Evolutionary conservation across 2,113 vertebrate genomes (phyloP).

Genomic region (Gyps fulvus): DNA sequence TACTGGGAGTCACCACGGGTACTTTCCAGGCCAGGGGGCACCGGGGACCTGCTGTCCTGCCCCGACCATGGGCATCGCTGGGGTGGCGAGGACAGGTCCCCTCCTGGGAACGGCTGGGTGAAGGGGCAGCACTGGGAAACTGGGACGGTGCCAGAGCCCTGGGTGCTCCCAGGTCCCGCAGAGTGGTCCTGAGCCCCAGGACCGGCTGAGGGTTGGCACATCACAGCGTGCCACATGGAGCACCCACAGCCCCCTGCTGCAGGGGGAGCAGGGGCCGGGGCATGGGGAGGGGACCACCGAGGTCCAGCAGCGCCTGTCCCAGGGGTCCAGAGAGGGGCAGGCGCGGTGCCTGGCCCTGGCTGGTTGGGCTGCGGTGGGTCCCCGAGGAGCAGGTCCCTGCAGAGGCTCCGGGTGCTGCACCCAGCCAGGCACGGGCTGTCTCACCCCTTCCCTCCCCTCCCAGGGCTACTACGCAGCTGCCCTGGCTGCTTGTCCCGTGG

Average conservation of each 20-base stretch:
- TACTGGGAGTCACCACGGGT: no score
- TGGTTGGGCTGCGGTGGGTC: accelerated
- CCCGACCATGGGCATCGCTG: no score
- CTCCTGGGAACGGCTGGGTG: no score
- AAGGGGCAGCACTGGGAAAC: no score
- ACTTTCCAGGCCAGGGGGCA: no score
- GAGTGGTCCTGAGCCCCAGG: no score
- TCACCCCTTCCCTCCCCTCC: background rate
- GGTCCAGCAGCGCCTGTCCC: accelerated
- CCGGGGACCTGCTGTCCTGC: no score
- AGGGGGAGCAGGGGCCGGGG: accelerated
- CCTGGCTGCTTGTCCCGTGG: accelerated
- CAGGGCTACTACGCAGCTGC: accelerated
- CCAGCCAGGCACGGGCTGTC: accelerated
- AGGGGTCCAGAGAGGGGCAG: accelerated
- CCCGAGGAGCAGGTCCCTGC: accelerated
- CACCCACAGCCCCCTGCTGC: accelerated
- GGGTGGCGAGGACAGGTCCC: no score
- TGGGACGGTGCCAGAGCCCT: no score
- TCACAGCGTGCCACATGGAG: accelerated
- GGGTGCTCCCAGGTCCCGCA: no score
- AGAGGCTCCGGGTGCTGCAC: background rate
- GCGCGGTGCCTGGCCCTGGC: background rate
- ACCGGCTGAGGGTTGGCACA: no score
- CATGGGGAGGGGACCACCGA: accelerated